Evolutionary conservation across 2,888 invertebrate genomes (phyloP).

Genomic region (Mimumesa dahlbomi): DNA sequence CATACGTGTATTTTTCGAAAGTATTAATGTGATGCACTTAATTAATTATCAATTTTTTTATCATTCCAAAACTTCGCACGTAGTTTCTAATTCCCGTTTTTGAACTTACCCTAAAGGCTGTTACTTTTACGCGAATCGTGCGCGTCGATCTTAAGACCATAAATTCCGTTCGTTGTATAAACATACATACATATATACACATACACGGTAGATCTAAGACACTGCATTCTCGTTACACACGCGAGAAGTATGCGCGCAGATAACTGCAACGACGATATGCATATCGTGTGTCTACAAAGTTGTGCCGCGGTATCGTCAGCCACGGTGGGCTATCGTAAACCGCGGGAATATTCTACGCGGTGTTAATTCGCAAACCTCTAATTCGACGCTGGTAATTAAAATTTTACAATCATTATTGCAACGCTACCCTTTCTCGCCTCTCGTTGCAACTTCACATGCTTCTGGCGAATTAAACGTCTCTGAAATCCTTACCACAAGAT

Average conservation of each 20-base stretch:
- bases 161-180: no score
- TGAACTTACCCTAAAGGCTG: not conserved
- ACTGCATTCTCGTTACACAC: constrained; percentile 25
- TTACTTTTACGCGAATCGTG: constrained; percentile 5
- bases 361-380: constrained; percentile 27
- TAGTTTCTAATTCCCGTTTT: constrained; percentile 1
- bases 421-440: not conserved
- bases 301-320: constrained; percentile 26
- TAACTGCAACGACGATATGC: constrained; percentile 23
- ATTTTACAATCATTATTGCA: constrained; percentile 33
- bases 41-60: no score
- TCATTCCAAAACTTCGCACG: not conserved
- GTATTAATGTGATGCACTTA: no score
- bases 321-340: constrained; percentile 14
- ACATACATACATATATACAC: no score
- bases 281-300: constrained; percentile 40
- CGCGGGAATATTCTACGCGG: constrained; percentile 26
- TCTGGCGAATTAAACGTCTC: not conserved
- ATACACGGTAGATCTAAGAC: constrained; percentile 38
- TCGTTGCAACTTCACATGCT: not conserved
- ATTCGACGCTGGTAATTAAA: constrained; percentile 46
- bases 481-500: not conserved
- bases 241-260: constrained; percentile 23
- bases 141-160: constrained; percentile 17
- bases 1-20: no score